Evolutionary conservation across 2,888 invertebrate genomes (phyloP), one percentile per base, ranked within the genome.

Genomic region (Caenorhabditis imperialis): DNA sequence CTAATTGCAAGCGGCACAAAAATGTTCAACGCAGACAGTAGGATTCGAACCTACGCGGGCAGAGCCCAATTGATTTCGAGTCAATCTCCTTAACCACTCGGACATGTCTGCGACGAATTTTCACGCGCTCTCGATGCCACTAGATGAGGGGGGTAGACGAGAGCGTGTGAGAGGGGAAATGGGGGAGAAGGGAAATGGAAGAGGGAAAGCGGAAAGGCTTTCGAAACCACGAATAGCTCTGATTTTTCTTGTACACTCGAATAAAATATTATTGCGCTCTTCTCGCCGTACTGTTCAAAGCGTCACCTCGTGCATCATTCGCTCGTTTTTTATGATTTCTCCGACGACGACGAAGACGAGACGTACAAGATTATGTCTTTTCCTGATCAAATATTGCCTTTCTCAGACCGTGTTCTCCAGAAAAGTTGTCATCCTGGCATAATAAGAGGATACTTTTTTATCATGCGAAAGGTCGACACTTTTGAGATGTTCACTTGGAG

Each of bases 11-110:
- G 37, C 37, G 14, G 23, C 7, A 6, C 51, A 51, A 51, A 67
- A 67, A 60, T n/a, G 40, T 22, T 30, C 12, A 58, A 61, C 75
- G 75, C 75, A 75, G 75, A 61, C 69, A 65, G 78, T 77, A 80
- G 77, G 78, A 78, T 75, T 82, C 80, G 82, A 80, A 78, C 75
- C 75, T 78, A 70, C 81, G 77, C 78, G 78, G 73, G 71, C 79
- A 77, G 67, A 81, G 79, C 77, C 78, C 81, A 81, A 70, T 78
- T 81, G 81, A 78, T 79, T 79, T 77, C 77, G 70, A 79, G 79
- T 79, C 79, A 79, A 77, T 72, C 77, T 78, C 78, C 80, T 78
- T 78, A 72, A 81, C 74, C 77, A 75, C 80, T 79, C 79, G 76
- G 79, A 79, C 79, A 79, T 70, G 77, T 71, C 77, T 77, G 78